phyloP scores from a whole-genome alignment of 2,113 vertebrate genomes.

The Engystomops pustulosus region DNA sequence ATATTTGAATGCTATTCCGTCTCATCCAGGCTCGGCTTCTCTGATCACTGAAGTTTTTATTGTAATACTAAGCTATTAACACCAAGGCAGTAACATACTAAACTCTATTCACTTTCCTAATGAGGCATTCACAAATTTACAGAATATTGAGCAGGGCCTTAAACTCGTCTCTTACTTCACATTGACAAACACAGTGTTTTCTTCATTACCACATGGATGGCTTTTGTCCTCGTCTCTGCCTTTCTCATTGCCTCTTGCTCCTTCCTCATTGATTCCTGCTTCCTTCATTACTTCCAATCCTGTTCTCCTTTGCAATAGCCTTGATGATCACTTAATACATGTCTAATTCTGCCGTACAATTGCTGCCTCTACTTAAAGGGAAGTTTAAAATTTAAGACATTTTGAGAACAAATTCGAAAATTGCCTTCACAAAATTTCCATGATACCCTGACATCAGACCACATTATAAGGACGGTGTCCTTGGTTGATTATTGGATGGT shows the following conservation, averaged over 20 bases:
- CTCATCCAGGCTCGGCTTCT: neutral
- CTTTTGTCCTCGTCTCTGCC: slow-evolving; percentile 35
- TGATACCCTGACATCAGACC: neutral
- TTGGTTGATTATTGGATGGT: no score
- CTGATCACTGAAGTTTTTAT: neutral
- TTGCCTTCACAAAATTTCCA: neutral
- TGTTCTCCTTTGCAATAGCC: slow-evolving; percentile 11
- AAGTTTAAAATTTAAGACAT: neutral
- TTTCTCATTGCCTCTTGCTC: slow-evolving; percentile 36
- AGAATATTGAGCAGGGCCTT: slow-evolving; percentile 42
- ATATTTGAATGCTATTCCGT: neutral
- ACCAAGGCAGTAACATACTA: neutral
- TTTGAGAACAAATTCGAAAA: neutral
- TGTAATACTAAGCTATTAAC: slow-evolving; percentile 25
- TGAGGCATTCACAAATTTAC: slow-evolving; percentile 37
- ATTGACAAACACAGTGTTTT: slow-evolving; percentile 41
- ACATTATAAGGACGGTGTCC: neutral
- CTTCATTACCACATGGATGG: slow-evolving; percentile 34
- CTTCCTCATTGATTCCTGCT: slow-evolving; percentile 36
- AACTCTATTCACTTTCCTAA: slow-evolving; percentile 34
- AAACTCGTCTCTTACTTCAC: slow-evolving; percentile 37
- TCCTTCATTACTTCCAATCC: slow-evolving; percentile 38
- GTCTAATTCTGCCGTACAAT: neutral
- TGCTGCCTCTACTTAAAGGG: neutral
- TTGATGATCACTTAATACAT: slow-evolving; percentile 37